These are phyloP conservation scores for Tadarida brasiliensis DNA, from an alignment of 2,797 vertebrate genomes.

Conservation along the genomic window DNA sequence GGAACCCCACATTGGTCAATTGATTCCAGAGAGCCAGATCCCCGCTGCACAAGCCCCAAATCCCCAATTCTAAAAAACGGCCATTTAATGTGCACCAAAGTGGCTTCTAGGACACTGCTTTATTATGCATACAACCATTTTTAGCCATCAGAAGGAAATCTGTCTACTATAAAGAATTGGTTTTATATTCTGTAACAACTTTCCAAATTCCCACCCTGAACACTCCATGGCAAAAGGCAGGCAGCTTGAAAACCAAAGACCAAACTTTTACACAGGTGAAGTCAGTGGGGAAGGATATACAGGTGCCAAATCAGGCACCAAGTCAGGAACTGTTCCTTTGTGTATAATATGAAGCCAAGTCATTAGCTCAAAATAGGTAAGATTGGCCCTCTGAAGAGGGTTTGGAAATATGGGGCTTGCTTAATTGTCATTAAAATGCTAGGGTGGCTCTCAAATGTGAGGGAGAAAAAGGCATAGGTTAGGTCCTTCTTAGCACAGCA, in stretches of 20 bases:
- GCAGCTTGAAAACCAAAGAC: conserved; percentile 17
- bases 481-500: not conserved
- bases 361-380: not conserved
- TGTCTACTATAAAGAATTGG: not conserved
- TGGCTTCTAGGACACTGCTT: conserved; percentile 2
- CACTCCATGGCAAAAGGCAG: not conserved
- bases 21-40: not conserved
- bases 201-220: not conserved
- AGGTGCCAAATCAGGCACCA: conserved; percentile 32
- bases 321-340: conserved; percentile 17
- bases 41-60: not conserved
- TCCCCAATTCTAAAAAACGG: not conserved
- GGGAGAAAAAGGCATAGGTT: not conserved
- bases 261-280: not conserved
- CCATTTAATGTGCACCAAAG: not conserved
- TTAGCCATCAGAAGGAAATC: not conserved
- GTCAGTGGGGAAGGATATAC: not conserved
- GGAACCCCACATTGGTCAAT: not conserved
- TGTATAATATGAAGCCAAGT: not conserved
- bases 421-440: conserved; percentile 4
- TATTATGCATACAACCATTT: not conserved
- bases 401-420: not conserved
- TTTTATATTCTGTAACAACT: not conserved
- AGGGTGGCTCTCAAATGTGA: not conserved
- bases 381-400: not conserved